Percentiles rank a stretch among this genome's conserved stretches.
These are phyloP conservation scores for Trogon surrucura DNA, from an alignment of 2,113 vertebrate genomes.

Conservation along the genomic window DNA sequence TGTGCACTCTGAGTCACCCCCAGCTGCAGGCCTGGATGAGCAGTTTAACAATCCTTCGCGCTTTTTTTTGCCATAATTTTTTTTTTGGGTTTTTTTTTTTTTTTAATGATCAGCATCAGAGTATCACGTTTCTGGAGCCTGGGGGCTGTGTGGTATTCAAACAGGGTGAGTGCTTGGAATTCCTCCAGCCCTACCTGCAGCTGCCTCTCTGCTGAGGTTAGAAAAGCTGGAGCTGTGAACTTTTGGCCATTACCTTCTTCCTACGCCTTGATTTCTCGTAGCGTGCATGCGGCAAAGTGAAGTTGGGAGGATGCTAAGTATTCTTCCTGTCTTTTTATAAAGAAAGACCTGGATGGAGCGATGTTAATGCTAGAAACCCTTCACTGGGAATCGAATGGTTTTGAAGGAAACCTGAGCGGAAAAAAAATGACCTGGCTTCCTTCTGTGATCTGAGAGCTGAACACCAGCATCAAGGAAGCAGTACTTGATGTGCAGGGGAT, in stretches of 20 bases:
- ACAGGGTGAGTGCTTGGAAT: conserved; percentile 74
- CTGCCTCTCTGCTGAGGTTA: conserved; percentile 46
- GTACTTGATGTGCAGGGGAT: conserved; percentile 66
- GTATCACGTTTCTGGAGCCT: conserved; percentile 80
- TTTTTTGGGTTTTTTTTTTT: background rate
- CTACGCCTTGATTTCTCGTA: background rate
- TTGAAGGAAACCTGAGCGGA: conserved; percentile 69
- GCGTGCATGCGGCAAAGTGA: background rate
- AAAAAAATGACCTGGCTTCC: conserved; percentile 65
- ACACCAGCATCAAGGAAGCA: conserved; percentile 69
- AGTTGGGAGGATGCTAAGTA: background rate
- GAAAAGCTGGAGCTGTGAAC: background rate
- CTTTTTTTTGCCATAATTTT: background rate
- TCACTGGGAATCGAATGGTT: conserved; percentile 67
- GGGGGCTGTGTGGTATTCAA: conserved; percentile 76
- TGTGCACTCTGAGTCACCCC: conserved; percentile 75
- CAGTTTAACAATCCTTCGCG: conserved; percentile 74
- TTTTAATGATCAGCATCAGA: conserved; percentile 73
- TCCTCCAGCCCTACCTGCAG: conserved; percentile 77
- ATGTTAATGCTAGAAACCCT: conserved; percentile 56
- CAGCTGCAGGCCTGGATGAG: conserved; percentile 83
- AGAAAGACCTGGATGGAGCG: conserved; percentile 24
- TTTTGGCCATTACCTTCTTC: background rate
- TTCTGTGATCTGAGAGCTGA: conserved; percentile 63
- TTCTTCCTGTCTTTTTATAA: background rate